A percentile compares a stretch with the other conserved stretches of the same genome.
Conservation (phyloP, 2,113 vertebrate genomes). For the Athene noctua region DNA sequence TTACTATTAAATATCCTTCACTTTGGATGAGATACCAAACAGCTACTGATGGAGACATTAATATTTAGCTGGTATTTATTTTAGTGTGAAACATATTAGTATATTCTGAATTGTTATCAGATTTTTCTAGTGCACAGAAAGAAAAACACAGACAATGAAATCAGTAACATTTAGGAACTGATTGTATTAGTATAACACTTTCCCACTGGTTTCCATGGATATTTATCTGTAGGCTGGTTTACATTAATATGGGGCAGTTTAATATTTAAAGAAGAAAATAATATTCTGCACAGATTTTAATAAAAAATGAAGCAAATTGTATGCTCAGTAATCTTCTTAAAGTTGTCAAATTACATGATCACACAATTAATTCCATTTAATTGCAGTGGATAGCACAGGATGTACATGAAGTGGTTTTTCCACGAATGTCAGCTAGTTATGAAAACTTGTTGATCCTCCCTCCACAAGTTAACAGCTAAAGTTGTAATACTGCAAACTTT, state of each 20-base stretch:
- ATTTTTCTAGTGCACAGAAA: not conserved
- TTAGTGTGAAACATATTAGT: not conserved
- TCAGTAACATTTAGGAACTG: not conserved
- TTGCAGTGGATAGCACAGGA: not conserved
- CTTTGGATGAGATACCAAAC: not conserved
- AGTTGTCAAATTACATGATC: not conserved
- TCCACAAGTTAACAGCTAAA: not conserved
- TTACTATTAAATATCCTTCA: not conserved
- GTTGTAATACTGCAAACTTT: not conserved
- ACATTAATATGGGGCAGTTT: not conserved
- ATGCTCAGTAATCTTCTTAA: not conserved
- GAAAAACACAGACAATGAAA: not conserved
- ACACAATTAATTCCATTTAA: not conserved
- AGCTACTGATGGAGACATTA: not conserved
- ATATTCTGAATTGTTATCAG: not conserved
- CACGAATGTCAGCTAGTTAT: not conserved
- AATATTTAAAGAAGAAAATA: not conserved
- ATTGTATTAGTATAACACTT: conserved; percentile 20
- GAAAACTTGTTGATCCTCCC: not conserved
- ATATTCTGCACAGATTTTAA: not conserved
- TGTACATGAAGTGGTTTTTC: not conserved
- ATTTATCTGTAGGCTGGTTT: conserved; percentile 12
- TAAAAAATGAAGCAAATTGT: not conserved
- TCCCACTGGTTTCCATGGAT: conserved; percentile 17
- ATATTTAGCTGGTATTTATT: not conserved